Evolutionary conservation across 30 jellyfish, hydroid and myxozoan genomes (phyloP), one percentile per base, ranked within the genome.

Genomic region (Sanderia malayensis): DNA sequence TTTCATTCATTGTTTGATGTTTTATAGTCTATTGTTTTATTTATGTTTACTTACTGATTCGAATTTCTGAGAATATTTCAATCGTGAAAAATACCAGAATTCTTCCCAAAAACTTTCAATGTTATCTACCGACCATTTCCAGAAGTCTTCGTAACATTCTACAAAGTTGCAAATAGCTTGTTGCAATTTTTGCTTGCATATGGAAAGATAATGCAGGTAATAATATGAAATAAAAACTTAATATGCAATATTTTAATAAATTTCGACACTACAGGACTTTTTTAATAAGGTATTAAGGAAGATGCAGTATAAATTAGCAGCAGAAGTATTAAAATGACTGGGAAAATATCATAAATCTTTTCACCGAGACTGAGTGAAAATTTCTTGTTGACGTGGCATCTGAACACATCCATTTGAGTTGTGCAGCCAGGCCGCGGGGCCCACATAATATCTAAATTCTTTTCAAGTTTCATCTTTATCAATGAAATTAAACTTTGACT

Each of bases 51-150:
- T 59, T 81, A 92, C 99, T 63, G 76, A n/a, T 10, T 76, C 84
- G 71, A 70, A 92, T 22, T 64, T 67, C 76, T 64, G 73, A 2
- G 95, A 80, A 57, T 70, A 76, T 29, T 49, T 80, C 58, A 92
- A 33, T n/a, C 74, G 63, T 11, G 96, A 92, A 69, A 84, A 92
- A 52, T 32, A 8, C 95, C 93, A 82, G 76, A 92, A 84, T 31
- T 84, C 95, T 61, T 74, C 95, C 99, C 99, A 92, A 58, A 92
- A 92, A 8, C 28, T 22, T 27, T 79, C 83, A 46, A 65, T 31
- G 10, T 92, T 59, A 25, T 92, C 96, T 2, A 80, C 95, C 0
- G 99, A 92, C 99, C 99, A 92, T 23, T 85, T 83, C 99, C 99
- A 92, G n/a, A 92, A 85, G 3, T 85, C 96, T 27, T 92, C 70